Percentiles rank a stretch among this genome's conserved stretches.
phyloP scores from a whole-genome alignment of 2,113 vertebrate genomes.

The Ictidomys tridecemlineatus region DNA sequence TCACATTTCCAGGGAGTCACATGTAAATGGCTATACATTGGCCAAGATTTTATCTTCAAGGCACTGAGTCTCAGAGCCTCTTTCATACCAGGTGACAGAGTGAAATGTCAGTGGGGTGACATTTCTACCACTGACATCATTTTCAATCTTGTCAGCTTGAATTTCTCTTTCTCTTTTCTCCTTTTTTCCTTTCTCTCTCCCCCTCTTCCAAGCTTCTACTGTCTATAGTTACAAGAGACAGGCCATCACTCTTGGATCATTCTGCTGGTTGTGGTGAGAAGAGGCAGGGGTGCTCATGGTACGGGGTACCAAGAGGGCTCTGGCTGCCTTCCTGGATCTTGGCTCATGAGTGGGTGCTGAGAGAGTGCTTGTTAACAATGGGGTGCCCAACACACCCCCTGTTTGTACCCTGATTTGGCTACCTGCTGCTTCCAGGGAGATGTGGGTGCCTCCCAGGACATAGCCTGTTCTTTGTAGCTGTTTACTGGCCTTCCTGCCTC shows the following conservation, averaged over 20 bases:
- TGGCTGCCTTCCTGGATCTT: too few species aligned
- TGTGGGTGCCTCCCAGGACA: neutral
- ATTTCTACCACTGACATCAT: neutral
- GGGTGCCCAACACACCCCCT: neutral
- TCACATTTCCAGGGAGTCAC: neutral
- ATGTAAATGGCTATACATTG: neutral
- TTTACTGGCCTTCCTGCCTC: neutral
- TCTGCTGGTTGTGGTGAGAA: neutral
- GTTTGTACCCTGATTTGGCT: neutral
- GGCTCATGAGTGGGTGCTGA: neutral
- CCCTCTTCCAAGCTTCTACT: neutral
- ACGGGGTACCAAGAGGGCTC: neutral
- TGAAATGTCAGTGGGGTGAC: neutral
- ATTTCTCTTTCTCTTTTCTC: neutral
- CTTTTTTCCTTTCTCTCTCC: neutral
- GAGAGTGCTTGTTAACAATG: neutral
- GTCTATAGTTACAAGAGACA: neutral
- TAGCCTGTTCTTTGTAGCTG: neutral
- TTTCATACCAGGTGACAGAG: neutral
- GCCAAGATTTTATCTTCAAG: neutral
- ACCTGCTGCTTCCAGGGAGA: neutral
- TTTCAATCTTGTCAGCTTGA: neutral
- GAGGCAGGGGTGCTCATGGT: neutral
- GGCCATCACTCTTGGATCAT: neutral
- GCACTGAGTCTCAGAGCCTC: neutral